Evolutionary conservation across 2,888 invertebrate species (phyloP).

Genomic region (Didymodactylos carnosus): DNA sequence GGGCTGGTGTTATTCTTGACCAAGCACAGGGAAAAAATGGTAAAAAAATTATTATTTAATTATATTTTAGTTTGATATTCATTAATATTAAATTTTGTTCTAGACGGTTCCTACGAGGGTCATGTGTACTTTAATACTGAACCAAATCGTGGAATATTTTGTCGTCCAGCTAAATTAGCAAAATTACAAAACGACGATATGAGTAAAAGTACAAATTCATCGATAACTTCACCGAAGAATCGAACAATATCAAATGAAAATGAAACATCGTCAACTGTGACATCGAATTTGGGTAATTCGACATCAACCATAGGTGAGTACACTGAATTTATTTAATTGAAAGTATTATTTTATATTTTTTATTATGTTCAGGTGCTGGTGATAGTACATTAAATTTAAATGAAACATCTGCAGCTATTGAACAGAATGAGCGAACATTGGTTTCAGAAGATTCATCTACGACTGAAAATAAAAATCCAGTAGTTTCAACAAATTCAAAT

Average conservation of each 20-base stretch:
- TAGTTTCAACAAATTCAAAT: neutral
- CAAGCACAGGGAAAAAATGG: conserved; percentile 31
- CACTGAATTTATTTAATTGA: too few relatives aligned
- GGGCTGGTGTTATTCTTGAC: conserved; percentile 29
- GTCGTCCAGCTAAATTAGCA: conserved; percentile 49
- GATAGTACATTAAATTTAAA: neutral
- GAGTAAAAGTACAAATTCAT: too few relatives aligned
- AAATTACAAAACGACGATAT: too few relatives aligned
- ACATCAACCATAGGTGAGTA: neutral
- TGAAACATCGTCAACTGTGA: neutral
- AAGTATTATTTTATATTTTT: neutral
- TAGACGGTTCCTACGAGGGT: conserved; percentile 31
- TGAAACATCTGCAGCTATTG: neutral
- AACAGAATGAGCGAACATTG: too few relatives aligned
- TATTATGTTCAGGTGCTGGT: neutral
- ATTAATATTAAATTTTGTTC: too few relatives aligned
- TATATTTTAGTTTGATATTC: neutral
- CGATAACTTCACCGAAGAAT: too few relatives aligned
- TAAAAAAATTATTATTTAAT: neutral
- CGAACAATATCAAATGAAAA: too few relatives aligned
- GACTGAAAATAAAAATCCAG: neutral
- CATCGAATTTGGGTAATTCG: neutral
- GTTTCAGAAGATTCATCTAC: neutral
- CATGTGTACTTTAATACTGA: conserved; percentile 34
- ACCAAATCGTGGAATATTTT: conserved; percentile 31